These are phyloP conservation scores for Phoxinus dragarum DNA, from an alignment of 2,797 vertebrate species.

Conservation along the genomic window DNA sequence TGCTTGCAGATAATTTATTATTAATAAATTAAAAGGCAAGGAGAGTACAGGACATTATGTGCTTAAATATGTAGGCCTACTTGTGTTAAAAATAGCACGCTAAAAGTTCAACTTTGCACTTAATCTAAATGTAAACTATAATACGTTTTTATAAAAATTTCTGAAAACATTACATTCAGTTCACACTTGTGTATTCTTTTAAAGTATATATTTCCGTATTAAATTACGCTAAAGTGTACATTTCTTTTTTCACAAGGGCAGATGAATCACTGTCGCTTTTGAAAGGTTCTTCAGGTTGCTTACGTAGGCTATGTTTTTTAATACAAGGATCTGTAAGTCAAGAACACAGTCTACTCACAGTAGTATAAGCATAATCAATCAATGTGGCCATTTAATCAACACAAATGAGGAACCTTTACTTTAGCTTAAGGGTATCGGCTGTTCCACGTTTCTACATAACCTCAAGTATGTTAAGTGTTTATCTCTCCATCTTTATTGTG, in stretches of 20 bases:
- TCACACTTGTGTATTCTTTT: too few relatives aligned
- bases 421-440: not conserved
- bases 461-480: not conserved
- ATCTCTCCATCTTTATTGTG: not conserved
- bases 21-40: not conserved
- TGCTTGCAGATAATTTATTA: not conserved
- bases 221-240: not conserved
- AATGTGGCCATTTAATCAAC: not conserved
- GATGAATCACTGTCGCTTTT: not conserved
- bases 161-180: not conserved
- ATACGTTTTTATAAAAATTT: not conserved
- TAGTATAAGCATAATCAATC: not conserved
- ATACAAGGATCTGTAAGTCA: not conserved
- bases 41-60: not conserved
- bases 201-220: not conserved
- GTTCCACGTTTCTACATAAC: not conserved
- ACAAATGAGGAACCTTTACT: not conserved
- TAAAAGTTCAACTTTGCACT: not conserved
- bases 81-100: not conserved
- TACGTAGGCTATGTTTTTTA: not conserved
- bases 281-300: not conserved
- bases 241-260: not conserved
- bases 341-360: not conserved
- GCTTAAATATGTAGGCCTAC: not conserved
- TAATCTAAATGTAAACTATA: not conserved